Evolutionary conservation across 2,113 vertebrate species (phyloP).

Genomic region (Acrocephalus arundinaceus): DNA sequence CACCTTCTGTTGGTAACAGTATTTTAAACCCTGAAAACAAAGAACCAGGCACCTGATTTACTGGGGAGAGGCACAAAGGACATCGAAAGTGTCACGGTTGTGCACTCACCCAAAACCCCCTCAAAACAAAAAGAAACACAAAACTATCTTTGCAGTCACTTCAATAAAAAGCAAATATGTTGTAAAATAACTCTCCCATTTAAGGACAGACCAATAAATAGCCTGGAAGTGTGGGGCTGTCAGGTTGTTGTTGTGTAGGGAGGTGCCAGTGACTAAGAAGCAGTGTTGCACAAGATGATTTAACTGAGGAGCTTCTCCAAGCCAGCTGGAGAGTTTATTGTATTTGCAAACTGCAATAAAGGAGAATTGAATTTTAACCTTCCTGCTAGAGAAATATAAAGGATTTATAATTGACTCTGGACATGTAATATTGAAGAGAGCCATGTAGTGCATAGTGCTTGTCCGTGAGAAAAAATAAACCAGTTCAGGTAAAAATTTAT

Average conservation of each 20-base stretch:
- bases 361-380: conserved; percentile 37
- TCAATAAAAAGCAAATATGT: background rate
- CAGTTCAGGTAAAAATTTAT: background rate
- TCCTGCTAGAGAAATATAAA: conserved; percentile 7
- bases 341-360: conserved; percentile 39
- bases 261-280: background rate
- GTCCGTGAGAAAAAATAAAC: background rate
- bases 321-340: conserved; percentile 3
- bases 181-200: background rate
- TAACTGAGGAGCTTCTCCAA: conserved; percentile 12
- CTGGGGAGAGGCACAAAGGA: background rate
- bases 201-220: background rate
- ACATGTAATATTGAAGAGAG: background rate
- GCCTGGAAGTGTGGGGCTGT: background rate
- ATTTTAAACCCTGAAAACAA: background rate
- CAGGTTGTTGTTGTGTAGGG: background rate
- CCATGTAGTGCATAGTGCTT: background rate
- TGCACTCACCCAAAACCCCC: background rate
- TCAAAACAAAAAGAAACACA: background rate
- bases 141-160: background rate
- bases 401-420: conserved; percentile 19
- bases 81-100: background rate
- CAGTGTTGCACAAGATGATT: conserved; percentile 5
- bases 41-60: background rate
- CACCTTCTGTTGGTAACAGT: background rate